A percentile compares a stretch with the other conserved stretches of the same genome.
These are phyloP conservation scores for Lates japonicus DNA, from an alignment of 2,797 vertebrate genomes.

Conservation along the genomic window DNA sequence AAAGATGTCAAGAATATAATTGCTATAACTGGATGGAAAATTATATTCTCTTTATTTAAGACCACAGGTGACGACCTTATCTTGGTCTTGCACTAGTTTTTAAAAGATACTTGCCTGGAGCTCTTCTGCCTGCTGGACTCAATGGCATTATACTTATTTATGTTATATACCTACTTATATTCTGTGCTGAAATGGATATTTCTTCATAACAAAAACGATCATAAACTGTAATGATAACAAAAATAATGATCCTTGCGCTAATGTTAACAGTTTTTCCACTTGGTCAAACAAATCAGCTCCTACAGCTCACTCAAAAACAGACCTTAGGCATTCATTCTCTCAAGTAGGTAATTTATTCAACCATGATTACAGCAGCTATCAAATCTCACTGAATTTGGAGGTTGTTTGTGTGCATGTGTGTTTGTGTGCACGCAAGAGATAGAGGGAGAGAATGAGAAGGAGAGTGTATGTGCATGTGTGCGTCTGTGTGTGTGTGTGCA, in stretches of 20 bases:
- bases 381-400: slow-evolving; percentile 62
- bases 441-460: not conserved
- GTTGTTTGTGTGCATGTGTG: slow-evolving; percentile 46
- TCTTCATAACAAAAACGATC: not conserved
- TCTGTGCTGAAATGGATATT: not conserved
- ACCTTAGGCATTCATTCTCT: slow-evolving; percentile 43
- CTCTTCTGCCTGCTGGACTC: not conserved
- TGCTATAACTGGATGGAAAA: slow-evolving; percentile 41
- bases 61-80: slow-evolving; percentile 10
- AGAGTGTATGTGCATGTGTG: not conserved
- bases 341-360: slow-evolving; percentile 63
- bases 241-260: slow-evolving; percentile 4
- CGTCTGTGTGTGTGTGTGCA: not conserved
- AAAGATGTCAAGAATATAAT: slow-evolving; percentile 63
- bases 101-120: slow-evolving; percentile 1
- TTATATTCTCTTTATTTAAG: slow-evolving; percentile 23
- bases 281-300: slow-evolving; percentile 42
- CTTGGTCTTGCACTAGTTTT: not conserved
- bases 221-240: slow-evolving; percentile 3
- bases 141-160: not conserved
- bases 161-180: too few species aligned
- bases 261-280: slow-evolving; percentile 5
- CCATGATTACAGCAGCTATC: slow-evolving; percentile 60
- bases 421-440: slow-evolving; percentile 1
- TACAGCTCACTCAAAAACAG: slow-evolving; percentile 38